A percentile compares a stretch with the other conserved stretches of the same genome.
These are phyloP conservation scores for Euura saliciscinereae DNA, from an alignment of 1,140 invertebrate genomes.

Conservation along the genomic window DNA sequence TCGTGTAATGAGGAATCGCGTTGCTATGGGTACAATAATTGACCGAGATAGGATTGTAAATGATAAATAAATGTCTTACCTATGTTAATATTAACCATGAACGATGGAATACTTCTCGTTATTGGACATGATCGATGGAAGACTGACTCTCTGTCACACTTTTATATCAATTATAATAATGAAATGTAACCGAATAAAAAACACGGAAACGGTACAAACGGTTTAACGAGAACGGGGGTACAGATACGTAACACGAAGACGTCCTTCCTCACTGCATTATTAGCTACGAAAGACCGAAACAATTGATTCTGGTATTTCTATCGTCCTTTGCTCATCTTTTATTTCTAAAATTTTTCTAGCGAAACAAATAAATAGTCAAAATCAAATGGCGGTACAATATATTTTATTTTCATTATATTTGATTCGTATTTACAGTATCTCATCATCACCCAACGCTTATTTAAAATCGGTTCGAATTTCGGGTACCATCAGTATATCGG, in stretches of 20 bases:
- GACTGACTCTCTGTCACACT: not conserved
- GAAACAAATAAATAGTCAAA: not conserved
- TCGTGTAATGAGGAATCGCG: no score
- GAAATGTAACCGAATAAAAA: constrained; percentile 29
- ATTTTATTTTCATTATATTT: not conserved
- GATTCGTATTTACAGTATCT: constrained; percentile 5
- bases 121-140: not conserved
- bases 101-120: not conserved
- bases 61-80: not conserved
- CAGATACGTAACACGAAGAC: constrained; percentile 25
- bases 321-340: not conserved
- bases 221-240: constrained; percentile 30
- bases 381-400: no score
- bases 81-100: not conserved
- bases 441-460: not conserved
- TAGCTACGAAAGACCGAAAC: constrained; percentile 32
- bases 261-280: constrained; percentile 33
- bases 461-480: no score
- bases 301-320: constrained; percentile 18
- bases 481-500: not conserved
- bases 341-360: not conserved
- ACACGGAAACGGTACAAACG: constrained; percentile 33
- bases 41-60: no score
- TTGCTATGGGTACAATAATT: no score
- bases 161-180: not conserved